Percentiles rank a stretch among this genome's conserved stretches.
Conservation (phyloP, 2,888 invertebrate species). For the Pristionchus japonicus region DNA sequence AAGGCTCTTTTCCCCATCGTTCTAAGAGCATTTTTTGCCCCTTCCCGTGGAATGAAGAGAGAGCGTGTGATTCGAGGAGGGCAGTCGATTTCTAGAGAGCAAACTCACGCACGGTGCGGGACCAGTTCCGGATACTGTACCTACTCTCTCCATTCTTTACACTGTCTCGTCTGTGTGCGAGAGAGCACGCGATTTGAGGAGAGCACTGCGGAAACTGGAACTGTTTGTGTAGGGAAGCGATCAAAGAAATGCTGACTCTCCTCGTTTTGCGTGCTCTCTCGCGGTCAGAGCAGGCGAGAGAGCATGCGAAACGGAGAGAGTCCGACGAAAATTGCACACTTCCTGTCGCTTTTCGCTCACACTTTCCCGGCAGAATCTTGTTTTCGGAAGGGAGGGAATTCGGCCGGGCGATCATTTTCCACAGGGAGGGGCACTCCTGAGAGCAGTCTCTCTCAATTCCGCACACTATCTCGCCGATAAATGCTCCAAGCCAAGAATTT, state of each 20-base stretch:
- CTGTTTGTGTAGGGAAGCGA: constrained; percentile 11
- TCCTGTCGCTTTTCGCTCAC: not conserved
- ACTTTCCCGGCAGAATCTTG: not conserved
- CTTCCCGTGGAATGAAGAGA: not conserved
- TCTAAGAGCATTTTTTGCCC: not conserved
- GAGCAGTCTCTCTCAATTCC: not conserved
- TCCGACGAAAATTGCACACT: not conserved
- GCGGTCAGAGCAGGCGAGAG: not conserved
- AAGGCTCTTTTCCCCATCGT: not conserved
- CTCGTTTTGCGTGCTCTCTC: not conserved
- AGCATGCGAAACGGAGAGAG: not conserved
- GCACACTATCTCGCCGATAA: not conserved
- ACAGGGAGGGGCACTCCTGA: not conserved
- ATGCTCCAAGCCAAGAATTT: not conserved
- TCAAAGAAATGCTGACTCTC: not conserved
- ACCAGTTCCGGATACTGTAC: constrained; percentile 38
- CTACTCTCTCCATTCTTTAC: too few species aligned
- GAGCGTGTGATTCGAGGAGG: too few species aligned
- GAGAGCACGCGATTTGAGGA: constrained; percentile 12
- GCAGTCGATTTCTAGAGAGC: not conserved
- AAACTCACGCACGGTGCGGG: not conserved
- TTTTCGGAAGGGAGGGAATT: not conserved
- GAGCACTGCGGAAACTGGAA: not conserved
- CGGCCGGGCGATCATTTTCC: not conserved
- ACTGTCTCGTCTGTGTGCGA: not conserved